Conservation (phyloP, 2,888 invertebrate genomes). For the Clunio marinus region DNA sequence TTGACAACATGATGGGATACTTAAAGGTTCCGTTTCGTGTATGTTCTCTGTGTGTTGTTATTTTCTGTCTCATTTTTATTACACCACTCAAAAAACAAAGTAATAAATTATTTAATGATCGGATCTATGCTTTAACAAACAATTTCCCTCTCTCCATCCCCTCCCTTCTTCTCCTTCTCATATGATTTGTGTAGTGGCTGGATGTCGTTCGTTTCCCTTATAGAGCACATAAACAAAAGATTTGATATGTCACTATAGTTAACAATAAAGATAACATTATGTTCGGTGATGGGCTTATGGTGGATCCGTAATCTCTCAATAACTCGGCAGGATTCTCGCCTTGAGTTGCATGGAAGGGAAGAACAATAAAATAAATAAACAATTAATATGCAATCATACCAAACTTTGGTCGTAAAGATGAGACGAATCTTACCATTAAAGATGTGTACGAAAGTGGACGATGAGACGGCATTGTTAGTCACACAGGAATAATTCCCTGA, state of each 20-base stretch:
- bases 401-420: background rate
- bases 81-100: constrained; percentile 34
- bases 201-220: constrained; percentile 5
- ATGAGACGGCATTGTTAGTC: constrained; percentile 74
- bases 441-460: constrained; percentile 75
- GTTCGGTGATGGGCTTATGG: constrained; percentile 30
- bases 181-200: background rate
- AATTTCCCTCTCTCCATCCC: background rate
- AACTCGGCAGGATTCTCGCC: constrained; percentile 35
- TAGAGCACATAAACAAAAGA: constrained; percentile 38
- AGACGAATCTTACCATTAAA: constrained; percentile 73
- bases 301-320: constrained; percentile 34
- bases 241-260: constrained; percentile 38
- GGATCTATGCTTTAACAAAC: background rate
- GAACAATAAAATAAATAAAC: constrained; percentile 43
- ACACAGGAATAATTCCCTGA: constrained; percentile 78
- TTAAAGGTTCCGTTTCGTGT: background rate
- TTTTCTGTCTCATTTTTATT: background rate
- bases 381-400: constrained; percentile 43
- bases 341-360: background rate
- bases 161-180: background rate
- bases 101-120: constrained; percentile 38
- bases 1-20: background rate
- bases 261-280: constrained; percentile 37
- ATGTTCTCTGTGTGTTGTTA: background rate